Percentiles rank a stretch among this genome's conserved stretches.
Evolutionary conservation across 2,888 invertebrate genomes (phyloP).

Genomic region (Alviniconcha strummeri): DNA sequence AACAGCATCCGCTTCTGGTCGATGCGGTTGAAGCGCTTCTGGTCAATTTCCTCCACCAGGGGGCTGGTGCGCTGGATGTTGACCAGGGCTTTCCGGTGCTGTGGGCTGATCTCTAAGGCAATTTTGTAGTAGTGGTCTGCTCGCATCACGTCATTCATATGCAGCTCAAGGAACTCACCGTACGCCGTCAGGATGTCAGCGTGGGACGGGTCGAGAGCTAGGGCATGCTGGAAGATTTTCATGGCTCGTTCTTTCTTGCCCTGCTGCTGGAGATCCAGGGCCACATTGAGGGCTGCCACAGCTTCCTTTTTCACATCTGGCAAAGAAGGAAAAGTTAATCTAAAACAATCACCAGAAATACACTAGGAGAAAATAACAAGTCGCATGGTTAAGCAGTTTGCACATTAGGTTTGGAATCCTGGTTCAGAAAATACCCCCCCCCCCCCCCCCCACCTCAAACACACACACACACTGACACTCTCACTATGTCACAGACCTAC

Average conservation of each 20-base stretch:
- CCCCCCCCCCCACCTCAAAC: too few relatives aligned
- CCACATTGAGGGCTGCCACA: conserved; percentile 87
- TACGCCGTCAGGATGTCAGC: conserved; percentile 93
- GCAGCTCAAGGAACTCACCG: conserved; percentile 93
- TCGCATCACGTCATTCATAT: conserved; percentile 86
- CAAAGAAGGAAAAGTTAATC: conserved; percentile 32
- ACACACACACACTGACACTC: too few relatives aligned
- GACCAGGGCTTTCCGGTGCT: conserved; percentile 77
- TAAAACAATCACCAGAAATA: too few relatives aligned
- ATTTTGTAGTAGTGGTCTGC: conserved; percentile 92
- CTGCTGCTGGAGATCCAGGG: conserved; percentile 86
- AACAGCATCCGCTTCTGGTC: conserved; percentile 90
- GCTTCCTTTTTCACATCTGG: conserved; percentile 82
- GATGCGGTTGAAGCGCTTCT: conserved; percentile 83
- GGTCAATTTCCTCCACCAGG: conserved; percentile 90
- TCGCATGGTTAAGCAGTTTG: too few relatives aligned
- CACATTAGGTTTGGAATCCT: too few relatives aligned
- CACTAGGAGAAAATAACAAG: too few relatives aligned
- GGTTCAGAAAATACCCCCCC: too few relatives aligned
- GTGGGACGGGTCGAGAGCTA: conserved; percentile 91
- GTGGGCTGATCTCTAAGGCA: conserved; percentile 88
- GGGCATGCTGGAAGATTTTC: conserved; percentile 83
- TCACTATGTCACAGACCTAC: too few relatives aligned
- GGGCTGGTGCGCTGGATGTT: conserved; percentile 90
- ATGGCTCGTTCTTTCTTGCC: conserved; percentile 90